phyloP scores from a whole-genome alignment of 1,140 invertebrate species.

The Drosophila setifemur region DNA sequence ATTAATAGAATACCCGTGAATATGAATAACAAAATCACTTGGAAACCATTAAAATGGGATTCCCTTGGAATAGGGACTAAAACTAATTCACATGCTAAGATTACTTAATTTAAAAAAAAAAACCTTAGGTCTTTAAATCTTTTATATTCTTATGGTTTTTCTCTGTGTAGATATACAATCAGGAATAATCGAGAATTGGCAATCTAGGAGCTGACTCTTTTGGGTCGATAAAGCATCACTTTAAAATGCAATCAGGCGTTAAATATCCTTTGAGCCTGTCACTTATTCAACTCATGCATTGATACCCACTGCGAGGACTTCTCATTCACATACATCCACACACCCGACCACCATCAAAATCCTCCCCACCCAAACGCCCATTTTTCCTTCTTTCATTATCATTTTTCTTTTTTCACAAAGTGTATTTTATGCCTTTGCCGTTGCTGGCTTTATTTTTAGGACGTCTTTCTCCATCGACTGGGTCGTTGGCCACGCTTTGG shows the following conservation, averaged over 20 bases:
- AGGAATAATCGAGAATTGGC: constrained; percentile 34
- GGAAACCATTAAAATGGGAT: too few relatives aligned
- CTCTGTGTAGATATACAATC: constrained; percentile 16
- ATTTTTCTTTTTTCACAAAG: constrained; percentile 41
- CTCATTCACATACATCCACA: neutral
- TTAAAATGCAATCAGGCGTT: constrained; percentile 71
- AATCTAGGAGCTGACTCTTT: constrained; percentile 44
- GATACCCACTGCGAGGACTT: constrained; percentile 19
- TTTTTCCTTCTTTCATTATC: constrained; percentile 40
- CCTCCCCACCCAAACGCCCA: neutral
- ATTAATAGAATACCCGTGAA: too few relatives aligned
- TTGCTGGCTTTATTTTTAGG: constrained; percentile 53
- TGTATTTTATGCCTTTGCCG: constrained; percentile 52
- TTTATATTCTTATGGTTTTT: neutral
- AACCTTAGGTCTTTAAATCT: too few relatives aligned
- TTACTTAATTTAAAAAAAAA: too few relatives aligned
- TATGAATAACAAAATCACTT: too few relatives aligned
- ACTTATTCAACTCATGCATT: constrained; percentile 61
- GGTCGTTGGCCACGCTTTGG: constrained; percentile 24
- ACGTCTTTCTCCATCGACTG: constrained; percentile 27
- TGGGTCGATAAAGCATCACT: constrained; percentile 48
- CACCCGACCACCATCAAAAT: constrained; percentile 1
- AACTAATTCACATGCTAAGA: too few relatives aligned
- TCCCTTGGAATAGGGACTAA: too few relatives aligned
- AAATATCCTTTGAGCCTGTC: constrained; percentile 71